These are phyloP conservation scores for Jordanella pulchra DNA, from an alignment of 2,797 vertebrate genomes.

Conservation along the genomic window DNA sequence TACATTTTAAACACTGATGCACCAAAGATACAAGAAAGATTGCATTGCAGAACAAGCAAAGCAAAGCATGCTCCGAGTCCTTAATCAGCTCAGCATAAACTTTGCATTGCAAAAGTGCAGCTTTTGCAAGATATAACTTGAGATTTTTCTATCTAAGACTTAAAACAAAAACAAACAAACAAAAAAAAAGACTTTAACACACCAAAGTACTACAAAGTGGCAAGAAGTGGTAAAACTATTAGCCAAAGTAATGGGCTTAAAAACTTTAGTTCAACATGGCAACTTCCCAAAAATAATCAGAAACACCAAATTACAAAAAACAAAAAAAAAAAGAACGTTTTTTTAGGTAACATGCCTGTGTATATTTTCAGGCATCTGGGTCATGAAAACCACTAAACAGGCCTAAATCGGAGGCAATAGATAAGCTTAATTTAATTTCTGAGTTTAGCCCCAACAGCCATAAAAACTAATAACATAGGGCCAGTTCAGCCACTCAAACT, in stretches of 20 bases:
- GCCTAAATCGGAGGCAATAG: background rate
- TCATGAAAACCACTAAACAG: too few species aligned
- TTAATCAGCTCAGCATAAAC: too few species aligned
- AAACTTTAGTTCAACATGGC: constrained; percentile 43
- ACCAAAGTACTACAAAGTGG: constrained; percentile 51
- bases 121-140: too few species aligned
- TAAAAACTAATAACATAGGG: constrained; percentile 46
- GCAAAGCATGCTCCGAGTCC: too few species aligned
- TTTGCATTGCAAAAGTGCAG: too few species aligned
- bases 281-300: constrained; percentile 25
- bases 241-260: constrained; percentile 30
- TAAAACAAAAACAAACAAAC: too few species aligned
- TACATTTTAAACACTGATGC: too few species aligned
- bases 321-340: too few species aligned
- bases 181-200: constrained; percentile 55
- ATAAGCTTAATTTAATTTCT: constrained; percentile 52
- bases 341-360: constrained; percentile 36
- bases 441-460: constrained; percentile 14
- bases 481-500: constrained; percentile 35
- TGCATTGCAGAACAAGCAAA: too few species aligned
- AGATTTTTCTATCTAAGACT: too few species aligned
- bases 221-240: constrained; percentile 22
- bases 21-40: too few species aligned
- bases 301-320: constrained; percentile 32
- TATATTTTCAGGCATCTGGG: too few species aligned